Percentiles rank a stretch among this genome's conserved stretches.
Conservation (phyloP, 53 echinoderm and acorn worm genomes). For the Arbacia lixula region DNA sequence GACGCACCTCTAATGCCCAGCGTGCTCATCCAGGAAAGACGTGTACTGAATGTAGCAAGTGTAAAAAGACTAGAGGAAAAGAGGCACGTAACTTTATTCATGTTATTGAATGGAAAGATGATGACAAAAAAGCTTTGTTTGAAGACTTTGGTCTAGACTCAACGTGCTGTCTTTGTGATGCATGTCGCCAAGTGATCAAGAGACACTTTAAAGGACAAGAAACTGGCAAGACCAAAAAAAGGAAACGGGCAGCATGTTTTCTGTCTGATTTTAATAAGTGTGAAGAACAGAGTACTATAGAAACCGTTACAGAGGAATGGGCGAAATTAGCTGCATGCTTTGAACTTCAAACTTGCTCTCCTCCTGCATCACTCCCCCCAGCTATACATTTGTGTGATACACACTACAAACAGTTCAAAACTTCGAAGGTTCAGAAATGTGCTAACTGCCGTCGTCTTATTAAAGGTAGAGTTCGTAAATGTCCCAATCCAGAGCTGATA, state of each 20-base stretch:
- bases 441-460: neutral
- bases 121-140: neutral
- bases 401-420: neutral
- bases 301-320: no score
- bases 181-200: neutral
- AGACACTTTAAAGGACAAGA: neutral
- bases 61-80: neutral
- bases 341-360: neutral
- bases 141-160: neutral
- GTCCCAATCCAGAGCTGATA: neutral
- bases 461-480: neutral
- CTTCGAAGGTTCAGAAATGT: no score
- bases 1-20: neutral
- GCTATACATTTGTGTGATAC: neutral
- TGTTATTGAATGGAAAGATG: neutral
- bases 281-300: neutral
- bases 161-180: neutral
- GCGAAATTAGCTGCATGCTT: neutral
- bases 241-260: neutral
- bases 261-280: neutral
- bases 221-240: neutral
- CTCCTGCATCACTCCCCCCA: neutral
- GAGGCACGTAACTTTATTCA: neutral
- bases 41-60: neutral
- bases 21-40: constrained; percentile 5